Conservation (phyloP, 2,113 vertebrate genomes). For the Antennarius striatus region DNA sequence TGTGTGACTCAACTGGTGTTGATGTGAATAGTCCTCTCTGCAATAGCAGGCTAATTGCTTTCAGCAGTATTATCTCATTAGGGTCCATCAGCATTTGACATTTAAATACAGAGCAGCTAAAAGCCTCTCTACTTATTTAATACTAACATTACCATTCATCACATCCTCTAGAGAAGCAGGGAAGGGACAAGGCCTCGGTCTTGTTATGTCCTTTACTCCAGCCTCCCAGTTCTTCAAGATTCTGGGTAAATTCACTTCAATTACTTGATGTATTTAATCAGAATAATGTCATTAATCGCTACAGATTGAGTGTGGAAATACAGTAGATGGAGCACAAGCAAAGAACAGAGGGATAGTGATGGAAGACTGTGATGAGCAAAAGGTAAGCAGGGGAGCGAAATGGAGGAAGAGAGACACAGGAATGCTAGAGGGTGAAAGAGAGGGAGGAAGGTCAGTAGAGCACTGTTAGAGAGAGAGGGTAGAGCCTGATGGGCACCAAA, state of each 20-base stretch:
- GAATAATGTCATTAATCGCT: slow-evolving; percentile 51
- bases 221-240: slow-evolving; percentile 22
- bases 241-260: slow-evolving; percentile 25
- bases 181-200: slow-evolving; percentile 30
- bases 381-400: slow-evolving; percentile 44
- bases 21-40: slow-evolving; percentile 43
- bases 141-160: slow-evolving; percentile 68
- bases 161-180: slow-evolving; percentile 44
- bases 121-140: slow-evolving; percentile 75
- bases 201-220: slow-evolving; percentile 50
- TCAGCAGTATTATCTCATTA: slow-evolving; percentile 75
- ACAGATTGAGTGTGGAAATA: slow-evolving; percentile 6
- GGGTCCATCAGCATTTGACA: slow-evolving; percentile 72
- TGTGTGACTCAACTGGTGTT: slow-evolving; percentile 30
- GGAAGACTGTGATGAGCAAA: slow-evolving; percentile 30
- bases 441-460: slow-evolving; percentile 94
- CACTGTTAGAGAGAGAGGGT: slow-evolving; percentile 89
- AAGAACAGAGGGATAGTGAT: slow-evolving; percentile 16
- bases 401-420: slow-evolving; percentile 50
- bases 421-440: slow-evolving; percentile 53
- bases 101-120: slow-evolving; percentile 77
- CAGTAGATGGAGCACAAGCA: not conserved
- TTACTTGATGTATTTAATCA: slow-evolving; percentile 52
- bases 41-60: slow-evolving; percentile 67
- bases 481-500: slow-evolving; percentile 98